Percentiles rank a stretch among this genome's conserved stretches.
Conservation (phyloP, 2,888 invertebrate species). For the Perdita meconis region DNA sequence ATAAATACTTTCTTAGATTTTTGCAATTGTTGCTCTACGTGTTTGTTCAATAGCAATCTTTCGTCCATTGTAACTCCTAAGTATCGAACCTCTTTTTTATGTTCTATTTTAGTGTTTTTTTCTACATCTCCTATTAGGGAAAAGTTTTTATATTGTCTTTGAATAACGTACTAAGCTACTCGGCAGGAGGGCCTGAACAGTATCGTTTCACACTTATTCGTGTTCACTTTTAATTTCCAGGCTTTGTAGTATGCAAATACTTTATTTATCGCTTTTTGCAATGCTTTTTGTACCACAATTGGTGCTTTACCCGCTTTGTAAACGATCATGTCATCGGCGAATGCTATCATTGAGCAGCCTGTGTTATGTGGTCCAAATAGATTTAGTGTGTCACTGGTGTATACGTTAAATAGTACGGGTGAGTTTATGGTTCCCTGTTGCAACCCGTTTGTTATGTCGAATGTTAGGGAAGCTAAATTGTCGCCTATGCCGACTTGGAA, state of each 20-base stretch:
- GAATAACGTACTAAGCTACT: too few relatives aligned
- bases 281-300: not conserved
- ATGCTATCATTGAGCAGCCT: constrained; percentile 15
- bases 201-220: constrained; percentile 58
- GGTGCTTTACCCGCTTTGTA: constrained; percentile 11
- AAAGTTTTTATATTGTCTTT: not conserved
- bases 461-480: not conserved
- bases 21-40: not conserved
- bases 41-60: not conserved
- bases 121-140: not conserved
- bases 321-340: constrained; percentile 48
- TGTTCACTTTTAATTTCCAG: constrained; percentile 59
- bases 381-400: constrained; percentile 16
- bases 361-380: constrained; percentile 16
- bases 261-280: not conserved
- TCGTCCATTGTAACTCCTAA: not conserved
- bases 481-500: constrained; percentile 19
- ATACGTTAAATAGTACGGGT: constrained; percentile 31
- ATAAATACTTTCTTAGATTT: not conserved
- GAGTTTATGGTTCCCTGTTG: constrained; percentile 58
- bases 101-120: not conserved
- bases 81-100: constrained; percentile 1
- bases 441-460: constrained; percentile 39
- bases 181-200: constrained; percentile 35
- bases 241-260: constrained; percentile 24